Base-by-base conservation (phyloP, 2,797 vertebrate species). In the Ctenopoma multispine region DNA sequence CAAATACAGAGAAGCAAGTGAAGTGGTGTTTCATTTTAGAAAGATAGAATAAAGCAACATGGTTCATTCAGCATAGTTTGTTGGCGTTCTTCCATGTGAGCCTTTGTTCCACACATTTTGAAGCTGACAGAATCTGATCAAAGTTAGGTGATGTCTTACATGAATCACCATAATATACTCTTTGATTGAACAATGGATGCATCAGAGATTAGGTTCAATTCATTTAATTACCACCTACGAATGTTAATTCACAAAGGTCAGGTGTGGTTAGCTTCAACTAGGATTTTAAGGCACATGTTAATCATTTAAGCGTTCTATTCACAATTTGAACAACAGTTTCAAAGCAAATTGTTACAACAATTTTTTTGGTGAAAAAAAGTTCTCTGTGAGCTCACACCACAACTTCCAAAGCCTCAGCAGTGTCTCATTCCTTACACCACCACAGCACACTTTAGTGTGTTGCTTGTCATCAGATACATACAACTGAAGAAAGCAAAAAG, bases 401-500 rank as follows among this genome's bases (percentile, higher is more conserved):
- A 70, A 55, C 34, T 31, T 43, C 43, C 31, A 54, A 18, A 36
- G n/a, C 8, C 23, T 34, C n/a, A 60, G 57, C 34, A 59, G 49
- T 60, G 31, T 57, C 23, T 55, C 55, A 41, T 50, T 78, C 27
- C 44, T 67, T 44, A 69, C 46, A 53, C n/a, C 47, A 65, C 47
- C 43, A 23, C 40, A 68, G 29, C 34, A 68, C n/a, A 54, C 6
- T 6, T 55, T 17, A 54, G 21, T 66, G 17, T 41, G 29, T 29
- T 70, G 20, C 36, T 36, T 59, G 21, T 17, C 0, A 34, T 31
- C 55, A 60, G 72, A 75, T 48, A 63, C 61, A 10, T 51, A 69
- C 17, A 72, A 58, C 76, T 81, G 73, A 38, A 46, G 70, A 74
- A 80, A 92, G 60, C 47, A 85, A 86, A 86, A 85, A 54, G 41